Conservation (phyloP, 1,140 invertebrate species). For the Bombus cullumanus region DNA sequence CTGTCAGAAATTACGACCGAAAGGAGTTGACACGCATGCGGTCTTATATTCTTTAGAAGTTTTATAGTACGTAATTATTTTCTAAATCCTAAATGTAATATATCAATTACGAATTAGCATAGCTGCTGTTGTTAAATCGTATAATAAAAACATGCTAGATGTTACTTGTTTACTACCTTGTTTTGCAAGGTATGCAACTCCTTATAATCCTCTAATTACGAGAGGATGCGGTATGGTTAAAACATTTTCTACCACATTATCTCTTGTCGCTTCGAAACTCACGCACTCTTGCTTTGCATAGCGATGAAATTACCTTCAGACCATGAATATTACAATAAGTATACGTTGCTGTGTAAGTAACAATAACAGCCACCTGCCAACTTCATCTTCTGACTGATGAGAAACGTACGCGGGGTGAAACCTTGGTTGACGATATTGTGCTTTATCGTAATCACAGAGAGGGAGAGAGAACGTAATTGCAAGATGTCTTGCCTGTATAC, state of each 20-base stretch:
- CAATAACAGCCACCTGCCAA: conserved; percentile 5
- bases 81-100: background rate
- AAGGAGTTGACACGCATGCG: background rate
- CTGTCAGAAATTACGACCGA: too few relatives aligned
- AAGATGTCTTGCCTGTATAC: too few relatives aligned
- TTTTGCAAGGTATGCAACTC: background rate
- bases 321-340: conserved; percentile 22
- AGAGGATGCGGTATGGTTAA: background rate
- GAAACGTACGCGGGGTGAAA: background rate
- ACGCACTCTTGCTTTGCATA: background rate
- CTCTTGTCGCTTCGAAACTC: background rate
- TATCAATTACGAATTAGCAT: too few relatives aligned
- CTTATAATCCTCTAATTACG: conserved; percentile 4
- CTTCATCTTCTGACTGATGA: conserved; percentile 15
- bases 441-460: background rate
- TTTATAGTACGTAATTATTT: background rate
- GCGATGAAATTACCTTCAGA: background rate
- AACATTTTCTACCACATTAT: background rate
- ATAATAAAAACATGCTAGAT: background rate
- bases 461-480: too few relatives aligned
- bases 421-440: background rate
- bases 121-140: too few relatives aligned
- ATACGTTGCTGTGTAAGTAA: background rate
- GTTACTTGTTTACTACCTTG: background rate
- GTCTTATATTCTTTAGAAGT: too few relatives aligned